Evolutionary conservation across 2,888 invertebrate species (phyloP).

Genomic region (Sussaba pulchella): DNA sequence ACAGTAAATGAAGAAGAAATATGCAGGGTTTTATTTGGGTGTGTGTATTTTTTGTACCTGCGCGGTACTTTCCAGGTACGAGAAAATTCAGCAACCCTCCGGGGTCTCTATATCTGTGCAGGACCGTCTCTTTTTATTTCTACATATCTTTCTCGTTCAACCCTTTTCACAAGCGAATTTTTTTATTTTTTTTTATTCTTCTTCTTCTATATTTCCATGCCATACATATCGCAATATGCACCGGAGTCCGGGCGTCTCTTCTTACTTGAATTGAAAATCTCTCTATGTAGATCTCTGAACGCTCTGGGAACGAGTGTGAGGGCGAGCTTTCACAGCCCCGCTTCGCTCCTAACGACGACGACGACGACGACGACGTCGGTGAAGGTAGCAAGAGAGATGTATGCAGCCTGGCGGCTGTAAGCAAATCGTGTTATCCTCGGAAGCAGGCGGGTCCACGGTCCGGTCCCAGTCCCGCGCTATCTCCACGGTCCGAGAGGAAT

Average conservation of each 20-base stretch:
- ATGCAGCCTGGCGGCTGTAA: slow-evolving; percentile 78
- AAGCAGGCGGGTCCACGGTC: slow-evolving; percentile 73
- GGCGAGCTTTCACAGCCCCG: slow-evolving; percentile 34
- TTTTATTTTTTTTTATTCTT: slow-evolving; percentile 64
- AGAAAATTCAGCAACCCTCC: too few species aligned
- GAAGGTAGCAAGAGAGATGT: slow-evolving; percentile 71
- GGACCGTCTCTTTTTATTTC: slow-evolving; percentile 29
- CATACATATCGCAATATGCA: slow-evolving; percentile 23
- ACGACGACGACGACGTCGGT: slow-evolving; percentile 44
- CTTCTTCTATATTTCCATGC: slow-evolving; percentile 73
- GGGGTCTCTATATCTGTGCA: neutral
- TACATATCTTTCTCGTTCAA: slow-evolving; percentile 14
- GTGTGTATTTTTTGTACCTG: too few species aligned
- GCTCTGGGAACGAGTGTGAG: slow-evolving; percentile 48
- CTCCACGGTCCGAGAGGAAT: slow-evolving; percentile 79
- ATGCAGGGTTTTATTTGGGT: neutral
- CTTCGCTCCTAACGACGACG: slow-evolving; percentile 17
- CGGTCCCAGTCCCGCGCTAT: slow-evolving; percentile 70
- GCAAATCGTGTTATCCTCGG: slow-evolving; percentile 82
- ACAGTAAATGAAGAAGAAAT: too few species aligned
- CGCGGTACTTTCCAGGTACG: slow-evolving; percentile 52
- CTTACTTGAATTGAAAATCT: slow-evolving; percentile 82
- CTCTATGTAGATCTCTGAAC: slow-evolving; percentile 71
- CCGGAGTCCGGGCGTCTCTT: slow-evolving; percentile 68
- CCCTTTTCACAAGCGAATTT: neutral